These are phyloP conservation scores for Diplodus puntazzo DNA, from an alignment of 2,797 vertebrate species.

Conservation along the genomic window DNA sequence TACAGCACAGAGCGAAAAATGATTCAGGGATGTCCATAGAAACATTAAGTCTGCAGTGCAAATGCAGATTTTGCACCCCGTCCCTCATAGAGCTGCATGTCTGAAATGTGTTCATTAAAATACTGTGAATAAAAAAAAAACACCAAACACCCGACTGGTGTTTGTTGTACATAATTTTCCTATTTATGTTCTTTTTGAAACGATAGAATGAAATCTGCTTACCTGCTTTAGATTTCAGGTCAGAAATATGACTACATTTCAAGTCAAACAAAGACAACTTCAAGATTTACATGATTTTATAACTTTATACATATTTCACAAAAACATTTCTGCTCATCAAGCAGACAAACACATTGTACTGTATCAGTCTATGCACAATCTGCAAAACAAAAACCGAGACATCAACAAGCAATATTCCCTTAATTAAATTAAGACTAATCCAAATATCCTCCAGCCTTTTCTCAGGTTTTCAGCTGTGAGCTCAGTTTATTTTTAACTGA, in stretches of 20 bases:
- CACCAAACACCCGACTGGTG: conserved; percentile 34
- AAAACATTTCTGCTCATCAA: conserved; percentile 1
- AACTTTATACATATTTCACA: not conserved
- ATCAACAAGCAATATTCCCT: not conserved
- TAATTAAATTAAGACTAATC: not conserved
- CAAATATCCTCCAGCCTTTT: not conserved
- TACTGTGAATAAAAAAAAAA: conserved; percentile 41
- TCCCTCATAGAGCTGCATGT: conserved; percentile 22
- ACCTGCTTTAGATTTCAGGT: conserved; percentile 16
- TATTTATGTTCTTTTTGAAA: conserved; percentile 32
- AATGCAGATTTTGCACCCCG: conserved; percentile 3
- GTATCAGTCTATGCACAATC: no score
- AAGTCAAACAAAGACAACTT: not conserved
- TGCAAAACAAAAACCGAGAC: conserved; percentile 3
- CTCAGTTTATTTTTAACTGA: not conserved
- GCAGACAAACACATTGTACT: not conserved
- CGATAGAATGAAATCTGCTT: conserved; percentile 15
- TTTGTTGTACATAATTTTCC: conserved; percentile 21
- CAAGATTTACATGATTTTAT: conserved; percentile 11
- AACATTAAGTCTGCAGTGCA: conserved; percentile 3
- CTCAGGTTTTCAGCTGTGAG: not conserved
- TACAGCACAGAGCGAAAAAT: not conserved
- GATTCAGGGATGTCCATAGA: conserved; percentile 10
- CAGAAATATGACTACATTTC: not conserved
- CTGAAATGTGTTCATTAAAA: conserved; percentile 43